A percentile compares a stretch with the other conserved stretches of the same genome.
Conservation (phyloP, 1,140 invertebrate genomes). For the Apocrypta bakeri region DNA sequence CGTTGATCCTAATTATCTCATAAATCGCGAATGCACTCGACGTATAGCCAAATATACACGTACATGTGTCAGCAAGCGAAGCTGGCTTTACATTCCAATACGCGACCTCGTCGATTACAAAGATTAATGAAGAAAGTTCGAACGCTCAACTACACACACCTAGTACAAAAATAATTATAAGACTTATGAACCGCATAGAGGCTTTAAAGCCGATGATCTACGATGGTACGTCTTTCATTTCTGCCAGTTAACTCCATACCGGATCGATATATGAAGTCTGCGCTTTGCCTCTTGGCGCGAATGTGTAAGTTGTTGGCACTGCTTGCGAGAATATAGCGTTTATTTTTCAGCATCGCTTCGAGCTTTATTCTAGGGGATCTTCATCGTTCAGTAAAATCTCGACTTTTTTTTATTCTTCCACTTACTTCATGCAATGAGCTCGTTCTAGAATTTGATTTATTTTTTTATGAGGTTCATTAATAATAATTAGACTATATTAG, state of each 20-base stretch:
- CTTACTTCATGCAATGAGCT: no score
- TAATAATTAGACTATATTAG: no score
- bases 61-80: background rate
- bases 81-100: background rate
- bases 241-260: background rate
- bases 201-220: conserved; percentile 26
- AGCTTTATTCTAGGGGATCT: background rate
- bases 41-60: background rate
- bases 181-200: background rate
- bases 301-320: background rate
- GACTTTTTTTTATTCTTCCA: background rate
- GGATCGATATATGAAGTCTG: conserved; percentile 21
- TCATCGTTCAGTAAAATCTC: background rate
- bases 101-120: conserved; percentile 25
- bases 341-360: background rate
- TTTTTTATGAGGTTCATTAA: no score
- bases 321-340: background rate
- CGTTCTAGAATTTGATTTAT: no score
- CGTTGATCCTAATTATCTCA: background rate
- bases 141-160: background rate
- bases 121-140: conserved; percentile 33
- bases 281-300: conserved; percentile 10
- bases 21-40: background rate
- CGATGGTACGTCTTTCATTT: background rate
- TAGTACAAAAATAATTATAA: conserved; percentile 19